Percentiles rank a stretch among this genome's conserved stretches.
Evolutionary conservation across 2,113 vertebrate species (phyloP).

Genomic region (Limnothrissa miodon): DNA sequence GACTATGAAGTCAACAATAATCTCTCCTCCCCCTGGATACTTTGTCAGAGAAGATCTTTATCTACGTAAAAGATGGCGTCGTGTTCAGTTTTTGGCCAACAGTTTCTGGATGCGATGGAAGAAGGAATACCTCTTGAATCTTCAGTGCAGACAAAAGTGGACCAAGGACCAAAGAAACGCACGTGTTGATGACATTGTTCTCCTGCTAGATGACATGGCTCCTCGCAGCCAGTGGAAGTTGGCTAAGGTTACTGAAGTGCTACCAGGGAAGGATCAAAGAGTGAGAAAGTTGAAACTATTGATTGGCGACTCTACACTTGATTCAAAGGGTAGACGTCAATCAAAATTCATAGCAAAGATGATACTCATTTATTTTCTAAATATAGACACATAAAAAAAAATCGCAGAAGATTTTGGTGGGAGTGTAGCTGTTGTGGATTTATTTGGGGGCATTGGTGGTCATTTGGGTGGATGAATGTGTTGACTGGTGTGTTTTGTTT

Average conservation of each 20-base stretch:
- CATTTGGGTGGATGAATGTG: too few species aligned
- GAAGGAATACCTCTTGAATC: constrained; percentile 25
- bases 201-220: constrained; percentile 30
- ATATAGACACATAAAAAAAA: too few species aligned
- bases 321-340: too few species aligned
- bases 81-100: constrained; percentile 39
- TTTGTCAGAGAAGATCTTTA: constrained; percentile 42
- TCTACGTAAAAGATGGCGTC: constrained; percentile 37
- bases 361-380: too few species aligned
- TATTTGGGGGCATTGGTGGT: too few species aligned
- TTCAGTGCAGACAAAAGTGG: constrained; percentile 32
- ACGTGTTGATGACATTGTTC: constrained; percentile 38
- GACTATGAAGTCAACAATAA: constrained; percentile 38
- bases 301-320: too few species aligned
- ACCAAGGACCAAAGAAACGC: constrained; percentile 3
- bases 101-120: constrained; percentile 44
- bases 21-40: constrained; percentile 37
- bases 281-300: too few species aligned
- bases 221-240: constrained; percentile 38
- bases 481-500: too few species aligned
- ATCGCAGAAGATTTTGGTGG: too few species aligned
- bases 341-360: too few species aligned
- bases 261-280: neutral
- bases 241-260: constrained; percentile 38
- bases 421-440: too few species aligned